Conservation (phyloP, 2,113 vertebrate genomes). For the Coptodon rendalli region DNA sequence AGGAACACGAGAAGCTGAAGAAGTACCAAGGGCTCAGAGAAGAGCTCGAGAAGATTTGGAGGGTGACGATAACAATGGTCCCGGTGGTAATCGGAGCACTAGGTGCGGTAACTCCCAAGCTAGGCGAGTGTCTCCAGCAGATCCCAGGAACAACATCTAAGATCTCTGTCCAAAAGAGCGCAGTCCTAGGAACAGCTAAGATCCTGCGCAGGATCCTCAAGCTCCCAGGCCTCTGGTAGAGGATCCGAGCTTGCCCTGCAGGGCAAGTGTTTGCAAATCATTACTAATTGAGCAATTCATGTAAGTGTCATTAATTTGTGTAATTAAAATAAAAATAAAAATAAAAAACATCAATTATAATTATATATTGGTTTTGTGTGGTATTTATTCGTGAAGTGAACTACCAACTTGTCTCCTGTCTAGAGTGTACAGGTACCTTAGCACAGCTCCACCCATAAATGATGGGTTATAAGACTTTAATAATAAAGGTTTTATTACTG, state of each 20-base stretch:
- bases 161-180: background rate
- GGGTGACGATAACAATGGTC: rapidly evolving
- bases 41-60: rapidly evolving
- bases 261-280: background rate
- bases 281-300: rapidly evolving
- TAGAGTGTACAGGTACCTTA: background rate
- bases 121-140: background rate
- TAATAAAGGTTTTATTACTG: background rate
- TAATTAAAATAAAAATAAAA: background rate
- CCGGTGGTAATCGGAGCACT: rapidly evolving
- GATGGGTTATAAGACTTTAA: background rate
- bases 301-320: background rate
- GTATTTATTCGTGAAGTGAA: background rate
- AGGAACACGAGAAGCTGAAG: background rate
- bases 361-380: background rate
- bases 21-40: background rate
- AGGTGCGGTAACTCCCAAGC: rapidly evolving
- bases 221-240: background rate
- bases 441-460: background rate
- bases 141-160: rapidly evolving
- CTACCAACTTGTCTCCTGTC: background rate
- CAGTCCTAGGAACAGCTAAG: background rate
- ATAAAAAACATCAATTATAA: background rate
- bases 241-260: rapidly evolving
- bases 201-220: rapidly evolving